phyloP scores from a whole-genome alignment of 2,888 invertebrate genomes.

The Eupsilia transversa region DNA sequence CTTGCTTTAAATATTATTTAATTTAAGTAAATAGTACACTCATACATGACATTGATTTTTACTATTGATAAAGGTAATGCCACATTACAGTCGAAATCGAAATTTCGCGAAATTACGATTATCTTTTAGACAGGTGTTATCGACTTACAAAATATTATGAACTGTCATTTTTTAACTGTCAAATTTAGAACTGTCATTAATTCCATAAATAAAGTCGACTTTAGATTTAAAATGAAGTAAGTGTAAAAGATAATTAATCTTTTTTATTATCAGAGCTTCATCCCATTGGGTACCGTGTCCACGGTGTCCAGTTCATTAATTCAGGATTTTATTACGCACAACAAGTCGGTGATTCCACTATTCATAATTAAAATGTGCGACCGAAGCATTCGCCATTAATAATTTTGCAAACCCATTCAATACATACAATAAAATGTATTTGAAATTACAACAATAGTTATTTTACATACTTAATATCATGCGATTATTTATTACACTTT shows the following conservation, averaged over 20 bases:
- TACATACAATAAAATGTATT: conserved; percentile 68
- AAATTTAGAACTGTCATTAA: background rate
- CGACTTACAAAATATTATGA: background rate
- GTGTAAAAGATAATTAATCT: too few relatives aligned
- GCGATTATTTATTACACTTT: conserved; percentile 61
- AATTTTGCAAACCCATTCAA: conserved; percentile 73
- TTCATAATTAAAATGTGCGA: conserved; percentile 83
- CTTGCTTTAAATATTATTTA: conserved; percentile 35
- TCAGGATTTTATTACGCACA: conserved; percentile 68
- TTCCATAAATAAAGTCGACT: background rate
- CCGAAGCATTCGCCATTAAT: conserved; percentile 78
- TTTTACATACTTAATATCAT: conserved; percentile 61
- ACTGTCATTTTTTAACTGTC: background rate
- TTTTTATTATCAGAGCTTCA: conserved; percentile 4
- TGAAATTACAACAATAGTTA: conserved; percentile 70
- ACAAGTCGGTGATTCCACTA: conserved; percentile 75
- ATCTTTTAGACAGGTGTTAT: background rate
- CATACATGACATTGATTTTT: conserved; percentile 17
- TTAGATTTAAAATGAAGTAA: background rate
- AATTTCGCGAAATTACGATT: conserved; percentile 5
- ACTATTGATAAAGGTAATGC: conserved; percentile 36
- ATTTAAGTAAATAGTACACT: conserved; percentile 39
- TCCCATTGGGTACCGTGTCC: conserved; percentile 58
- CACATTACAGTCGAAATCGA: conserved; percentile 25
- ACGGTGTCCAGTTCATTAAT: conserved; percentile 61